Base-by-base conservation (phyloP, 1,140 invertebrate genomes). In the Lethocerus indicus region DNA sequence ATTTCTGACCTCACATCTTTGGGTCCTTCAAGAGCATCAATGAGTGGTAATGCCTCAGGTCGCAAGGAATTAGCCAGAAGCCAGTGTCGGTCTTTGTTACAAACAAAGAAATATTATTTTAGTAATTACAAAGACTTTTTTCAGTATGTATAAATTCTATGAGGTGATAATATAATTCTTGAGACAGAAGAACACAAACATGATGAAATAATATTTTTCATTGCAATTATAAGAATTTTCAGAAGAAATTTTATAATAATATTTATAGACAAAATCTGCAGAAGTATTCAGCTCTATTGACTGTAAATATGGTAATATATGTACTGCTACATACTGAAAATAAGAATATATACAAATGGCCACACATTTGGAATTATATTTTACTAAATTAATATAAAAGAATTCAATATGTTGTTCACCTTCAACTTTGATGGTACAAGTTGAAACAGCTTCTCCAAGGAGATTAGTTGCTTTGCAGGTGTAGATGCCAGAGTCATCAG, bases 401-500 rank as follows among this genome's bases (percentile, higher is more conserved):
- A 47, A 32, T 3, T 27, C 4, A 29, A 35, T 16, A 47, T 27
- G 16, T 16, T 20, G 18, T 50, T 61, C 60, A 67, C 67, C 70
- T 69, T 84, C 81, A 59, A 94, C 83, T 67, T 92, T 92, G 29
- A 95, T 71, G 1, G 82, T 86, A 55, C 85, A 82, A 0, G 88
- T 94, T 3, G 88, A 90, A 23, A 90, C 83, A 46, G 89, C 89
- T 71, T 94, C 87, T 20, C 91, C 91, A 43, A 86, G 70, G 47
- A 84, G 67, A 64, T 94, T 94, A 4, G 79, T 86, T 4, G 90
- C 88, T 68, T 89, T 87, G 65, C 90, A 94, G 2, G 87, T 90
- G 58, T 95, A 95, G 60, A 94, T 88, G 26, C 88, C 91, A 9
- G 86, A 86, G 68, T 96, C 91, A 61, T 92, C 87, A 25, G 76